Evolutionary conservation across 92 coral and sea anemone species (phyloP).

Genomic region (Chrysogorgia sp.): DNA sequence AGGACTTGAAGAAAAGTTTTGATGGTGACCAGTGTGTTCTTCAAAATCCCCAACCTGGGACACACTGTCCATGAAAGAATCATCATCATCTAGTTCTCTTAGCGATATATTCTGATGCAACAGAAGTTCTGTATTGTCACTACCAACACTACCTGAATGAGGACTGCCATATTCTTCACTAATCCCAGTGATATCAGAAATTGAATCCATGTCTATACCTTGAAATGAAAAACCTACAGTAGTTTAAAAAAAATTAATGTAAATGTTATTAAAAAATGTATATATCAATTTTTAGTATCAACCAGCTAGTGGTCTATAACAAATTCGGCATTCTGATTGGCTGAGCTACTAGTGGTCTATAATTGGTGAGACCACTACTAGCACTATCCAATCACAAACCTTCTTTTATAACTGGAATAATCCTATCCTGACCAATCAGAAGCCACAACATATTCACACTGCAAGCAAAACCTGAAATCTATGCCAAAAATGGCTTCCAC

Average conservation of each 20-base stretch:
- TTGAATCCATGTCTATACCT: constrained; percentile 30
- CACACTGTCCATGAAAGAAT: constrained; percentile 41
- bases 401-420: too few relatives aligned
- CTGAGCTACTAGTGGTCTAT: too few relatives aligned
- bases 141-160: constrained; percentile 73
- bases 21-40: constrained; percentile 5
- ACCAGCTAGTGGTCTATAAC: too few relatives aligned
- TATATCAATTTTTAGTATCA: too few relatives aligned
- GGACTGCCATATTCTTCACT: constrained; percentile 21
- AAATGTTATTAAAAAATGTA: too few relatives aligned
- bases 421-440: too few relatives aligned
- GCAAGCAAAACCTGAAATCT: too few relatives aligned
- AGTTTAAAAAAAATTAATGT: not conserved
- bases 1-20: not conserved
- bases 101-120: constrained; percentile 88
- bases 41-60: constrained; percentile 12
- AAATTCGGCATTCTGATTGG: too few relatives aligned
- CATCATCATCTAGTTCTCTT: constrained; percentile 84
- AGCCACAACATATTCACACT: too few relatives aligned
- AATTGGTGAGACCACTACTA: too few relatives aligned
- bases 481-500: too few relatives aligned
- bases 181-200: constrained; percentile 36
- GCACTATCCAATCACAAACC: too few relatives aligned
- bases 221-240: not conserved
- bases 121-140: constrained; percentile 93